These are phyloP conservation scores for Polylopha cassiicola DNA, from an alignment of 2,888 invertebrate genomes.

Conservation along the genomic window DNA sequence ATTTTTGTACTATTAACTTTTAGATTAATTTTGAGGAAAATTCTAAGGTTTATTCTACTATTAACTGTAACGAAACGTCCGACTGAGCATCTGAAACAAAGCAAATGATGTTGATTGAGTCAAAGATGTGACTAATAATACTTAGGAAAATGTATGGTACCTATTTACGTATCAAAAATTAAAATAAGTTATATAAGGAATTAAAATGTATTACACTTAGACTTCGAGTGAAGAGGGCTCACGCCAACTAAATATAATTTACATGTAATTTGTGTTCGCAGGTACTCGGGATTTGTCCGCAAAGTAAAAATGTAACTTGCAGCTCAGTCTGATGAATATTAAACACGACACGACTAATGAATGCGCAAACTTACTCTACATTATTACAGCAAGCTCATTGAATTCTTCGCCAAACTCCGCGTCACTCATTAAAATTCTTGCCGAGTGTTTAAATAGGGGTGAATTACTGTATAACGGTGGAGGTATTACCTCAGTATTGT, in stretches of 20 bases:
- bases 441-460: slow-evolving; percentile 30
- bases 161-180: neutral
- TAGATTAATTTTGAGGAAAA: slow-evolving; percentile 32
- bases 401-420: slow-evolving; percentile 53
- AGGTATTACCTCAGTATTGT: slow-evolving; percentile 16
- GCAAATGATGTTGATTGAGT: slow-evolving; percentile 21
- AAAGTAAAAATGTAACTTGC: slow-evolving; percentile 53
- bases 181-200: too few relatives aligned
- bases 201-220: too few relatives aligned
- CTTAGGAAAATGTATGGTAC: neutral
- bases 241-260: slow-evolving; percentile 50
- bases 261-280: slow-evolving; percentile 57
- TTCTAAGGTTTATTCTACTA: slow-evolving; percentile 51
- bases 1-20: slow-evolving; percentile 60
- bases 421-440: slow-evolving; percentile 54
- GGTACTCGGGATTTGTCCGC: slow-evolving; percentile 39
- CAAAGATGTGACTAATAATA: slow-evolving; percentile 16
- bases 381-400: slow-evolving; percentile 62
- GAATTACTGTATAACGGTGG: slow-evolving; percentile 27
- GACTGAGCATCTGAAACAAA: slow-evolving; percentile 72
- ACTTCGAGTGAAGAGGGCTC: slow-evolving; percentile 2
- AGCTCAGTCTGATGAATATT: slow-evolving; percentile 58
- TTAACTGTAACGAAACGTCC: slow-evolving; percentile 58
- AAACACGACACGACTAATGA: slow-evolving; percentile 58
- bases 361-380: slow-evolving; percentile 58